Conservation (phyloP, 2,888 invertebrate genomes). For the Drosophila paramelanica region DNA sequence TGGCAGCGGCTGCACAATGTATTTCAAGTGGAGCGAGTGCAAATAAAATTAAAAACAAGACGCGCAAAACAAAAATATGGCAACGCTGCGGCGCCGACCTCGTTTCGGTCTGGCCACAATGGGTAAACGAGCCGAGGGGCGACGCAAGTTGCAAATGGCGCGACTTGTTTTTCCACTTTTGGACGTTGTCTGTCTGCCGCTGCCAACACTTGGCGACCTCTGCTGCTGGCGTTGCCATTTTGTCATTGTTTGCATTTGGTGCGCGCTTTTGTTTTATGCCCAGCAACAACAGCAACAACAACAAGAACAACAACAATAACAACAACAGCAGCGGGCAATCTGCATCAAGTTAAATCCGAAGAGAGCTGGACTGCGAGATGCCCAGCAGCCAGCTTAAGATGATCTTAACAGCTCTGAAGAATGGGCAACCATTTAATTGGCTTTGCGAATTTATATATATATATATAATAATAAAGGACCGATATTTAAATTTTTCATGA, state of each 20-base stretch:
- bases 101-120: conserved; percentile 66
- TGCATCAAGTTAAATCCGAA: conserved; percentile 35
- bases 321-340: conserved; percentile 28
- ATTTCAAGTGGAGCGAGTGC: conserved; percentile 77
- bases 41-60: conserved; percentile 76
- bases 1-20: conserved; percentile 65
- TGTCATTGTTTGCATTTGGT: conserved; percentile 79
- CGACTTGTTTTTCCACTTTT: conserved; percentile 78
- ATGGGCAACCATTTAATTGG: neutral
- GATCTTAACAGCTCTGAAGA: conserved; percentile 1
- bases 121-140: conserved; percentile 26
- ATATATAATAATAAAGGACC: no score
- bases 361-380: conserved; percentile 33
- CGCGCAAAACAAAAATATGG: conserved; percentile 70
- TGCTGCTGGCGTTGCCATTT: conserved; percentile 70
- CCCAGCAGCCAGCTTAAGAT: conserved; percentile 10
- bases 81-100: conserved; percentile 78
- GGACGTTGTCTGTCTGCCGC: conserved; percentile 47
- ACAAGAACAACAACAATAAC: conserved; percentile 21
- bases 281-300: conserved; percentile 41
- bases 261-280: conserved; percentile 65
- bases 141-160: conserved; percentile 34
- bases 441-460: no score
- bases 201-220: conserved; percentile 61
- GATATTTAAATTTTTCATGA: no score